These are phyloP conservation scores for Umimayanthus chanpuru DNA, from an alignment of 92 coral and sea anemone species.

Conservation along the genomic window DNA sequence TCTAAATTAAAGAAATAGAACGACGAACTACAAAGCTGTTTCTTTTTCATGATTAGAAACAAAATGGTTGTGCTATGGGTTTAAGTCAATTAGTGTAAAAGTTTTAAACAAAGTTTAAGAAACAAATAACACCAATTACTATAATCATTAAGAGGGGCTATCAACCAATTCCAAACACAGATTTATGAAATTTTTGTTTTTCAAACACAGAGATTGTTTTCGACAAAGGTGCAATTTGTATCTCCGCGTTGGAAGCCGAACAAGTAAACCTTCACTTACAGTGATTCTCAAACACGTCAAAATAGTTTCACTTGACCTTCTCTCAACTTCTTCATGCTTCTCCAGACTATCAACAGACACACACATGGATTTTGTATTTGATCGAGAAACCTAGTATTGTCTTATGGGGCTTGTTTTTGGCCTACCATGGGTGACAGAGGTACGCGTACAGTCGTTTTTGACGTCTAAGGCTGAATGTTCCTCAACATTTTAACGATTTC, in stretches of 20 bases:
- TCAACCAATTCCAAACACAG: neutral
- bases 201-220: conserved; percentile 15
- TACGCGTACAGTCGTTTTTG: too few species aligned
- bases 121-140: neutral
- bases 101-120: conserved; percentile 2
- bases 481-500: too few species aligned
- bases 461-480: too few species aligned
- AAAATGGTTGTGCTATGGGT: neutral
- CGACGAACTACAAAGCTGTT: neutral
- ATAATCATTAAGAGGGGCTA: neutral
- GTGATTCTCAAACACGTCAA: neutral
- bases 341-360: neutral
- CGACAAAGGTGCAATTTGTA: neutral
- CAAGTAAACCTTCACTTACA: too few species aligned
- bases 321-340: neutral
- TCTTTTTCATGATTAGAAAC: neutral
- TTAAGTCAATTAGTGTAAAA: neutral
- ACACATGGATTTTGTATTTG: too few species aligned
- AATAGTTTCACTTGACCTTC: conserved; percentile 25
- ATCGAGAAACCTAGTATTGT: too few species aligned
- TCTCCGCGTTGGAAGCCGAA: neutral
- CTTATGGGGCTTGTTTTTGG: too few species aligned
- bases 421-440: too few species aligned
- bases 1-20: neutral
- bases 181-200: neutral